These are phyloP conservation scores for Planiliza haematocheilus DNA, from an alignment of 2,113 vertebrate species.

Conservation along the genomic window DNA sequence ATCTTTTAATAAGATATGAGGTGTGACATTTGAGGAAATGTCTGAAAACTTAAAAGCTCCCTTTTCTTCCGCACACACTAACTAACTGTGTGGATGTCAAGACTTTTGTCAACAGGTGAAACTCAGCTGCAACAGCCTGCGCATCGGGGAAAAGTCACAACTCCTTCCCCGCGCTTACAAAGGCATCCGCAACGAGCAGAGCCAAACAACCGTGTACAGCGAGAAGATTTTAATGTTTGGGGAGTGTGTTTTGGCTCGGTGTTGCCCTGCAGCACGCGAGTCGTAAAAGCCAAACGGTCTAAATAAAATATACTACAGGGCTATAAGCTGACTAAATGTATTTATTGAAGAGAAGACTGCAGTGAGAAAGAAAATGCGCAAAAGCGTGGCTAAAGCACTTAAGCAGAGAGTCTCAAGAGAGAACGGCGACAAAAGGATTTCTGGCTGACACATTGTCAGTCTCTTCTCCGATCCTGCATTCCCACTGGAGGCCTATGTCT, in stretches of 20 bases:
- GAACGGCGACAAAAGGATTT: slow-evolving; percentile 70
- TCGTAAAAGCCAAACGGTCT: slow-evolving; percentile 23
- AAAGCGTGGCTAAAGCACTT: slow-evolving; percentile 48
- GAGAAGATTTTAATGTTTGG: slow-evolving; percentile 15
- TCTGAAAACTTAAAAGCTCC: slow-evolving; percentile 20
- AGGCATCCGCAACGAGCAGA: background rate
- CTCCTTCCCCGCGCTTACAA: slow-evolving; percentile 3
- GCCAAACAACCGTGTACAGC: slow-evolving; percentile 10
- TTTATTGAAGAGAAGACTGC: slow-evolving; percentile 28
- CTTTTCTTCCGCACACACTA: slow-evolving; percentile 6
- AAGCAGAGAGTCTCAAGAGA: slow-evolving; percentile 45
- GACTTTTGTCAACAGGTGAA: slow-evolving; percentile 59
- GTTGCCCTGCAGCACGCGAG: slow-evolving; percentile 1
- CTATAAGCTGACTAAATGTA: slow-evolving; percentile 20
- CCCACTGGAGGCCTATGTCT: slow-evolving; percentile 38
- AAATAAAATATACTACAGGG: background rate
- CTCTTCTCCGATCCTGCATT: slow-evolving; percentile 19
- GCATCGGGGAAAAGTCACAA: slow-evolving; percentile 21
- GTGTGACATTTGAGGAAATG: slow-evolving; percentile 24
- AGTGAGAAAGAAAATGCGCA: background rate
- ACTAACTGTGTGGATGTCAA: slow-evolving; percentile 36
- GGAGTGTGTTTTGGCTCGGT: background rate
- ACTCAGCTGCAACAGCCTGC: slow-evolving; percentile 12
- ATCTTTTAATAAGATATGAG: slow-evolving; percentile 30
- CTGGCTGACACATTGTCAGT: slow-evolving; percentile 63